Conservation (phyloP, 2,888 invertebrate genomes). For the Tholera decimalis region DNA sequence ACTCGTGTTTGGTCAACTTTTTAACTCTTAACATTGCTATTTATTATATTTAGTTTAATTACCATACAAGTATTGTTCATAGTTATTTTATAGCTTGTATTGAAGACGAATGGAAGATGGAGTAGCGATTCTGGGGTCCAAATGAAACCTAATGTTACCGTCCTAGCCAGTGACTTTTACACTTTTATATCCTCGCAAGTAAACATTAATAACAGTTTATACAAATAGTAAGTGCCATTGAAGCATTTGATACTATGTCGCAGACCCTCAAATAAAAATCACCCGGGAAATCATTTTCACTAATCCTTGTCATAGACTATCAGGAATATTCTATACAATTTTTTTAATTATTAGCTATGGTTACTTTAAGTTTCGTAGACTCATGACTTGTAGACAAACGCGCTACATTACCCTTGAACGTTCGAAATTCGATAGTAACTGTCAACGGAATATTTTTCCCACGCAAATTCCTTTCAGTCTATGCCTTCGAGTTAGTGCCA, state of each 20-base stretch:
- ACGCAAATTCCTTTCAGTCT: slow-evolving; percentile 68
- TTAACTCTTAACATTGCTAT: slow-evolving; percentile 69
- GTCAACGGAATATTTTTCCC: slow-evolving; percentile 10
- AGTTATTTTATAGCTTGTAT: slow-evolving; percentile 78
- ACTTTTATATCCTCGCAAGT: slow-evolving; percentile 62
- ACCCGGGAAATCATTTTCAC: slow-evolving; percentile 55
- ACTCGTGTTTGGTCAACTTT: slow-evolving; percentile 81
- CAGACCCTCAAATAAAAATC: slow-evolving; percentile 67
- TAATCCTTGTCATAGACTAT: slow-evolving; percentile 71
- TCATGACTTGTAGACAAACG: slow-evolving; percentile 38
- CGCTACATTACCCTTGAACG: slow-evolving; percentile 31
- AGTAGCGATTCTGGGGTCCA: slow-evolving; percentile 75
- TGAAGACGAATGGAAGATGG: slow-evolving; percentile 77
- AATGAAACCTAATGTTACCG: slow-evolving; percentile 79
- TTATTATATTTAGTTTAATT: slow-evolving; percentile 75
- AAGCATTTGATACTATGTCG: slow-evolving; percentile 64
- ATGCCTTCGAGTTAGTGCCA: slow-evolving; percentile 79
- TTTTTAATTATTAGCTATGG: slow-evolving; percentile 15
- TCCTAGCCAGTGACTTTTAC: slow-evolving; percentile 83
- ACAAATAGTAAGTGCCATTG: slow-evolving; percentile 66
- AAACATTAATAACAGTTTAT: slow-evolving; percentile 48
- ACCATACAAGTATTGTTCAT: slow-evolving; percentile 88
- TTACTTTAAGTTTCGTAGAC: slow-evolving; percentile 15
- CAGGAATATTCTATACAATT: slow-evolving; percentile 33
- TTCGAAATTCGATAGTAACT: slow-evolving; percentile 20